phyloP scores from a whole-genome alignment of 2,113 vertebrate genomes.

The Onychorhynchus coronatus region DNA sequence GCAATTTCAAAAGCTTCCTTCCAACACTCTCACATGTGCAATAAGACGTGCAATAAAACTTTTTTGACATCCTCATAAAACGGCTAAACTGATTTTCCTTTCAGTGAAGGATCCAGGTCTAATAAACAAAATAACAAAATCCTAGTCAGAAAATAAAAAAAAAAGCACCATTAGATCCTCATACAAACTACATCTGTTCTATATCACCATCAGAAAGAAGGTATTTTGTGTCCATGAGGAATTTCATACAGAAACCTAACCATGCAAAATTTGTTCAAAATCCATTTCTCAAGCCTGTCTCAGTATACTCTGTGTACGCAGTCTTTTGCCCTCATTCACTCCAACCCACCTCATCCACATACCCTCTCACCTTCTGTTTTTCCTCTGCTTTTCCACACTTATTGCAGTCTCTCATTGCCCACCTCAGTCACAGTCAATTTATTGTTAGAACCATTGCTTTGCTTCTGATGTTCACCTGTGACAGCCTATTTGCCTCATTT shows the following conservation, averaged over 20 bases:
- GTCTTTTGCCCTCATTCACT: background rate
- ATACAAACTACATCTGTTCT: background rate
- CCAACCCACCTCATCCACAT: background rate
- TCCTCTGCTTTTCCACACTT: background rate
- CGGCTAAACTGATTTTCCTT: background rate
- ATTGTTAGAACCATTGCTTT: background rate
- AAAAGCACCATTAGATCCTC: background rate
- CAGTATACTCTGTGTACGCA: too few species aligned
- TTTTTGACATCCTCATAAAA: background rate
- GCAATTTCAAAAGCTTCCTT: background rate
- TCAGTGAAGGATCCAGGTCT: background rate
- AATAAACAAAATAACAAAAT: background rate
- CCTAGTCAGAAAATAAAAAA: background rate
- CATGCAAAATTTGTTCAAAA: background rate
- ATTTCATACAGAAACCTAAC: background rate
- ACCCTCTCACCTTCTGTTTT: background rate
- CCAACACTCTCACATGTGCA: accelerated
- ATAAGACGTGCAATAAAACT: background rate
- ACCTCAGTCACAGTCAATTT: background rate
- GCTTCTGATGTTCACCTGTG: background rate
- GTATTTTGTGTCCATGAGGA: background rate
- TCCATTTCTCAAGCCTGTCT: background rate
- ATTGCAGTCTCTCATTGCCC: background rate
- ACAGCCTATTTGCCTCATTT: background rate
- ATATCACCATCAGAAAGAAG: background rate